These are phyloP conservation scores for Charadrius vociferus DNA, from an alignment of 2,113 vertebrate genomes.

Conservation along the genomic window DNA sequence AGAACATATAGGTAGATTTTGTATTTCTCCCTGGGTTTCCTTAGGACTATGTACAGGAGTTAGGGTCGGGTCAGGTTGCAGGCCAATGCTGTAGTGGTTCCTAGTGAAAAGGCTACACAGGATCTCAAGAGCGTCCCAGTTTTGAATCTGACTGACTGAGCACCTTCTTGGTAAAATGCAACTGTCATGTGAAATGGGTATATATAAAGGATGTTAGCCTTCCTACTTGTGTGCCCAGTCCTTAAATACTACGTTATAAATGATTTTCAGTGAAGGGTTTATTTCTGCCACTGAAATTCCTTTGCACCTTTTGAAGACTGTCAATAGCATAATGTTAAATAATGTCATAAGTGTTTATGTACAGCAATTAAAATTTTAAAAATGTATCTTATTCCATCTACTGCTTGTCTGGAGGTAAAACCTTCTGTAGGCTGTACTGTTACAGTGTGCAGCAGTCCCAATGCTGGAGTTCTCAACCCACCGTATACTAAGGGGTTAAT, in stretches of 20 bases:
- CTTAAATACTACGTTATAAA: not conserved
- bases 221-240: not conserved
- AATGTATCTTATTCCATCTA: not conserved
- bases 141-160: not conserved
- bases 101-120: rapidly evolving
- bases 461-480: not conserved
- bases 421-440: not conserved
- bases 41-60: not conserved
- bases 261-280: not conserved
- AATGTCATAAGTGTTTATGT: not conserved
- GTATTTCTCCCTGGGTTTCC: not conserved
- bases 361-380: not conserved
- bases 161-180: not conserved
- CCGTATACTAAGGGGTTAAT: constrained; percentile 62
- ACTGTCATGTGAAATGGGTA: not conserved
- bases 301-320: not conserved
- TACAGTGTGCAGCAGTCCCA: not conserved
- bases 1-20: not conserved
- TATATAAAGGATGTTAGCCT: not conserved
- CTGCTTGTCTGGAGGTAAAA: not conserved
- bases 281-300: not conserved
- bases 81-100: not conserved
- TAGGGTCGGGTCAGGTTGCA: not conserved
- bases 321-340: not conserved
- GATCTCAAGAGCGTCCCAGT: not conserved